Evolutionary conservation across 2,113 vertebrate genomes (phyloP).

Genomic region (Sylvia atricapilla): DNA sequence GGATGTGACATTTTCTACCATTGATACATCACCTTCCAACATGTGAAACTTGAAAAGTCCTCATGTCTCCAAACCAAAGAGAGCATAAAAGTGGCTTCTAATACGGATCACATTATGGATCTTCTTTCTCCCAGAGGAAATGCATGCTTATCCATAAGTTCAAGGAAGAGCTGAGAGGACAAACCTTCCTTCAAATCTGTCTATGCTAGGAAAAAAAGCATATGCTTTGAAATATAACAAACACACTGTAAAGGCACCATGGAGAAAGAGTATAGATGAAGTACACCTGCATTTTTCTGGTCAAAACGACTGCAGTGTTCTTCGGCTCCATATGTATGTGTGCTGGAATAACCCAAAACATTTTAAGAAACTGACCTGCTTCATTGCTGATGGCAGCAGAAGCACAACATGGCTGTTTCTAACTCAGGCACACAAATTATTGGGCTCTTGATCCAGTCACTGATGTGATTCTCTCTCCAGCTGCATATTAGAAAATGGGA

Average conservation of each 20-base stretch:
- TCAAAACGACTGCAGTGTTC: background rate
- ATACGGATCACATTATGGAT: background rate
- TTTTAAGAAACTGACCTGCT: background rate
- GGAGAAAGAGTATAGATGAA: background rate
- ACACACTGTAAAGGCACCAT: background rate
- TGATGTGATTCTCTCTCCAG: background rate
- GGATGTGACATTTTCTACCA: constrained; percentile 22
- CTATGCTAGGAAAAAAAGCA: background rate
- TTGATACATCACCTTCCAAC: constrained; percentile 47
- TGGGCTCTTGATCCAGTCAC: background rate
- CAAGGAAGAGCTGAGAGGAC: background rate
- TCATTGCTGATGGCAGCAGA: background rate
- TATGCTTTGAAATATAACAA: background rate
- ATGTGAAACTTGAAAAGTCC: constrained; percentile 2
- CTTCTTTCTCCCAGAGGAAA: background rate
- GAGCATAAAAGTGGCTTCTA: background rate
- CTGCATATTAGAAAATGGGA: background rate
- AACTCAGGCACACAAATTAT: background rate
- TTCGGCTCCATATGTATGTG: fast-evolving
- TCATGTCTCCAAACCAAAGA: constrained; percentile 40
- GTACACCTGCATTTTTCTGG: background rate
- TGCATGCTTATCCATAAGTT: background rate
- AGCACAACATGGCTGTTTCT: background rate
- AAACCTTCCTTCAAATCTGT: background rate
- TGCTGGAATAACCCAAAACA: background rate